Evolutionary conservation across 2,797 vertebrate genomes (phyloP).

Genomic region (Labeo calbasu): DNA sequence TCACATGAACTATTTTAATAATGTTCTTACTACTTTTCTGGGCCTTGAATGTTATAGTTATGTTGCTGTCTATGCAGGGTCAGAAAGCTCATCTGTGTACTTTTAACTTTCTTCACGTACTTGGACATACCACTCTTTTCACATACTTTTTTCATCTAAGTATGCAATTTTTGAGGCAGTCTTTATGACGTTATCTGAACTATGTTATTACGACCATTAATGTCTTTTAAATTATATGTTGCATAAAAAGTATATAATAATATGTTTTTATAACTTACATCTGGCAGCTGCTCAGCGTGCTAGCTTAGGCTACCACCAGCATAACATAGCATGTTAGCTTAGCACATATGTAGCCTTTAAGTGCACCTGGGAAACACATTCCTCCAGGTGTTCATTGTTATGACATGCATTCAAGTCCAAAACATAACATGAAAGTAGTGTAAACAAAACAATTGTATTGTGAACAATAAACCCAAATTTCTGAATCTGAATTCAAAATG

Average conservation of each 20-base stretch:
- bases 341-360: background rate
- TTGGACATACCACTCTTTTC: background rate
- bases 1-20: no score
- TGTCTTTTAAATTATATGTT: background rate
- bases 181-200: background rate
- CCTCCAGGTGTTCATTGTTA: background rate
- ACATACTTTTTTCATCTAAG: background rate
- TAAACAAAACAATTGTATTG: background rate
- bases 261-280: background rate
- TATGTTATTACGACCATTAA: background rate
- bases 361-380: background rate
- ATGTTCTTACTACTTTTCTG: no score
- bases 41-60: no score
- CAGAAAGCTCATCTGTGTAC: no score
- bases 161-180: background rate
- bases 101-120: background rate
- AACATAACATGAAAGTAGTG: background rate
- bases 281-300: background rate
- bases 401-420: background rate
- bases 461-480: background rate
- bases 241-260: background rate
- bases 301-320: background rate
- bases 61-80: no score
- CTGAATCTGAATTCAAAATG: background rate
- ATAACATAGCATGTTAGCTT: background rate